A percentile compares a stretch with the other conserved stretches of the same genome.
Conservation (phyloP, 2,888 invertebrate genomes). For the Iselma pallidipennis region DNA sequence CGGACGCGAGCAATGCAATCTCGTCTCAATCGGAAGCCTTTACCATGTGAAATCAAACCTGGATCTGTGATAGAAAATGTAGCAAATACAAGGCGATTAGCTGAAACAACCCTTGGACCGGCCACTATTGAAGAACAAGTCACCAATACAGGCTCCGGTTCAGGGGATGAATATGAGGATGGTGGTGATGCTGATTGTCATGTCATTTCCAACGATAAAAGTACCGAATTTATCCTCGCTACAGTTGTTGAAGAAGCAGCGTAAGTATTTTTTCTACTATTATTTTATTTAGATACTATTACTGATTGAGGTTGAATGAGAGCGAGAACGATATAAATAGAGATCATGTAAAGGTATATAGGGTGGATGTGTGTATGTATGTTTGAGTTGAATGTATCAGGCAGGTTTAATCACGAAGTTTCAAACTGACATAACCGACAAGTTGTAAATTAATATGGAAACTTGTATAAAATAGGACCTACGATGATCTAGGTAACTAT, state of each 20-base stretch:
- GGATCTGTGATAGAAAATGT: constrained; percentile 90
- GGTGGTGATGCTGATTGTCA: constrained; percentile 70
- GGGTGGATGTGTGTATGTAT: neutral
- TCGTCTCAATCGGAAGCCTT: constrained; percentile 78
- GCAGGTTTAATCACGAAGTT: neutral
- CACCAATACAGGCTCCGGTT: constrained; percentile 88
- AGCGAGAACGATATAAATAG: too few species aligned
- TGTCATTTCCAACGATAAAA: constrained; percentile 88
- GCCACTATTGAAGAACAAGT: constrained; percentile 76
- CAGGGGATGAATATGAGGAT: constrained; percentile 85
- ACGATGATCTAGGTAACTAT: neutral
- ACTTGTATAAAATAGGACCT: neutral
- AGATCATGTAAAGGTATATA: too few species aligned
- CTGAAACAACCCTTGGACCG: constrained; percentile 74
- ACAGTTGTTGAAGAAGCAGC: constrained; percentile 84
- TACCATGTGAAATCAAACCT: constrained; percentile 71
- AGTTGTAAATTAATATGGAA: neutral
- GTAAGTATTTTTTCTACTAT: constrained; percentile 63
- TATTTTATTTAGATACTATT: too few species aligned
- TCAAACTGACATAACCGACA: neutral
- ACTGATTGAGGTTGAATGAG: neutral
- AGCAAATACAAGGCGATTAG: constrained; percentile 77
- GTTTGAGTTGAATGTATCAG: too few species aligned
- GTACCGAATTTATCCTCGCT: constrained; percentile 87
- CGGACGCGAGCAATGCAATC: constrained; percentile 83